These are phyloP conservation scores for Dynastes maya DNA, from an alignment of 2,888 invertebrate species.

Conservation along the genomic window DNA sequence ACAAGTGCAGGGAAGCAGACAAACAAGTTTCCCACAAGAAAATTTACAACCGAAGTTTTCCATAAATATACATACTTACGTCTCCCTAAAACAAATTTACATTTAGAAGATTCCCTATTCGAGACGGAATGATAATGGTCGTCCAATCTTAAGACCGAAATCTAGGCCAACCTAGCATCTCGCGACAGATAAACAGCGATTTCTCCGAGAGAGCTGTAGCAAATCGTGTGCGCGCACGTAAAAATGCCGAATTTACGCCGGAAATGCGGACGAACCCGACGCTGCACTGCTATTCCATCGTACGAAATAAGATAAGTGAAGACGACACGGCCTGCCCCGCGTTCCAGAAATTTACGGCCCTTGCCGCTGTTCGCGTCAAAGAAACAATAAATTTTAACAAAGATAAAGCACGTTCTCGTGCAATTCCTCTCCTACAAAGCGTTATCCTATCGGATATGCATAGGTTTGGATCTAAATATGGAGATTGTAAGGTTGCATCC, in stretches of 20 bases:
- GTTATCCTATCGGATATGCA: neutral
- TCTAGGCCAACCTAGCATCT: neutral
- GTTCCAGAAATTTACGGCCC: conserved; percentile 54
- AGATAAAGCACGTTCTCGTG: conserved; percentile 55
- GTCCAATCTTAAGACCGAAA: neutral
- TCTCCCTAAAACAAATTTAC: too few species aligned
- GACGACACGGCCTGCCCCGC: conserved; percentile 19
- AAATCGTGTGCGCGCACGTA: neutral
- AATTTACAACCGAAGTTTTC: too few species aligned
- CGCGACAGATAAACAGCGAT: conserved; percentile 6
- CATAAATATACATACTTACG: too few species aligned
- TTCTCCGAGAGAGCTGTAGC: neutral
- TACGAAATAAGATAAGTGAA: conserved; percentile 32
- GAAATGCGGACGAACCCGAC: conserved; percentile 9
- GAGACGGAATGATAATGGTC: too few species aligned
- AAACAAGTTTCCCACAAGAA: too few species aligned
- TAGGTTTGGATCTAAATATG: neutral
- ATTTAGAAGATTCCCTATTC: too few species aligned
- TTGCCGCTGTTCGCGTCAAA: conserved; percentile 48
- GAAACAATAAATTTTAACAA: conserved; percentile 56
- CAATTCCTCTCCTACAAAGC: conserved; percentile 42
- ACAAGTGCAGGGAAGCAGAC: too few species aligned
- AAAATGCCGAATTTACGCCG: conserved; percentile 15
- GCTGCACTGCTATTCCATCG: neutral
- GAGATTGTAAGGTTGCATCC: too few species aligned